Base-by-base conservation (phyloP, 2,888 invertebrate species). In the Sarcophaga subvicina region DNA sequence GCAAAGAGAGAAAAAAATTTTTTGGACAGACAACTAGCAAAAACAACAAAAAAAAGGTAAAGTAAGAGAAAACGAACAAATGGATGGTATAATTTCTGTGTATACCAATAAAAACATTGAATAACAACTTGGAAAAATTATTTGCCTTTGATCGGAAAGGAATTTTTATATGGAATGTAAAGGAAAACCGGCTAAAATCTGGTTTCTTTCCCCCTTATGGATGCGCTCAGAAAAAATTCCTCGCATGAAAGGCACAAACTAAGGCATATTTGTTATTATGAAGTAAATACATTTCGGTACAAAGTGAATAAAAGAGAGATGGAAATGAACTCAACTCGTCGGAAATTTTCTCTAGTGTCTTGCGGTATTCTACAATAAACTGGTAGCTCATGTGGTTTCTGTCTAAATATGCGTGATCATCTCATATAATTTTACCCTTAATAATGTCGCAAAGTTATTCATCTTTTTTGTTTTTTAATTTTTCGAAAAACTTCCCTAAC, bases 81-180 rank as follows among this genome's bases (percentile, higher is more conserved):
- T 73, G 25, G 17, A 49, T 64, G 59, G 59, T 83, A 78, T 78
- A 81, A 71, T 67, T 80, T 75, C 76, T 86, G 78, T 85, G 86
- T 88, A 86, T 88, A 88, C 83, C 59, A 88, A 79, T 75, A 59
- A 79, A 85, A 25, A 22, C 73, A 79, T 85, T 85, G 86, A 79
- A 76, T 88, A 85, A 85, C 88, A 85, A 77, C 86, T 83, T 73
- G 37, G 63, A 47, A 47, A 49, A 73, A 64, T 70, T 75, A 4
- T 37, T 37, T 25, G 22, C 12, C 5, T 25, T 25, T 64, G 27
- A 10, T 20, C n/a, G 3, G 37, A 69, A 47, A 80, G 20, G 49
- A 84, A 77, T 47, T 59, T 54, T 27, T 4, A 2, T n/a, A 63
- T n/a, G 11, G 20, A 81, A 22, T 37, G 63, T 3, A 62, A 14